Evolutionary conservation across 2,113 vertebrate species (phyloP).

Genomic region (Stigmatopora argus): DNA sequence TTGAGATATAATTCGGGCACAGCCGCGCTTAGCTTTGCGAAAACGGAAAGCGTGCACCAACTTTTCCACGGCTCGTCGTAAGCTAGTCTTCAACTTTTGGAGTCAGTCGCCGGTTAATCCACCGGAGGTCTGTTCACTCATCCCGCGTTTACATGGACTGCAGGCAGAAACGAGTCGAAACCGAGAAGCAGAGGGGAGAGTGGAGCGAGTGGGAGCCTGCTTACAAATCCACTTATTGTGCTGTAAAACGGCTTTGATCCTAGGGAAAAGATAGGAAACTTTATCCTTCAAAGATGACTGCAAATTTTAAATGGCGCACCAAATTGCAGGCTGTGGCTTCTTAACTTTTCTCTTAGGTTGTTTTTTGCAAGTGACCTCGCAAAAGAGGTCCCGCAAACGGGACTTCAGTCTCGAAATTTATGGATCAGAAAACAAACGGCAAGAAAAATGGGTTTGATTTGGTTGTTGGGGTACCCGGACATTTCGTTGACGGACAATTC

Average conservation of each 20-base stretch:
- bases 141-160: slow-evolving; percentile 32
- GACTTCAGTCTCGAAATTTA: not conserved
- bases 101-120: slow-evolving; percentile 59
- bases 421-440: no score
- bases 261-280: not conserved
- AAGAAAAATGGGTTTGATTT: no score
- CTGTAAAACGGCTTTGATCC: slow-evolving; percentile 1
- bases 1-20: slow-evolving; percentile 53
- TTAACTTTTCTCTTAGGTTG: not conserved
- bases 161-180: slow-evolving; percentile 21
- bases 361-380: not conserved
- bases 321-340: not conserved
- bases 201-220: not conserved
- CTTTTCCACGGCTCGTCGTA: slow-evolving; percentile 36
- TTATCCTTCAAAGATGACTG: not conserved
- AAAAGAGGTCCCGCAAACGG: not conserved
- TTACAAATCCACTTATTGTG: slow-evolving; percentile 10
- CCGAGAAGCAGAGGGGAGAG: slow-evolving; percentile 8
- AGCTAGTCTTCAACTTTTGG: slow-evolving; percentile 46
- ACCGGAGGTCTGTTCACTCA: slow-evolving; percentile 28
- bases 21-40: not conserved
- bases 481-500: no score
- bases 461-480: no score
- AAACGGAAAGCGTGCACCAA: not conserved
- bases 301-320: not conserved